These are phyloP conservation scores for Aphidoletes aphidimyza DNA, from an alignment of 2,888 invertebrate species.

Conservation along the genomic window DNA sequence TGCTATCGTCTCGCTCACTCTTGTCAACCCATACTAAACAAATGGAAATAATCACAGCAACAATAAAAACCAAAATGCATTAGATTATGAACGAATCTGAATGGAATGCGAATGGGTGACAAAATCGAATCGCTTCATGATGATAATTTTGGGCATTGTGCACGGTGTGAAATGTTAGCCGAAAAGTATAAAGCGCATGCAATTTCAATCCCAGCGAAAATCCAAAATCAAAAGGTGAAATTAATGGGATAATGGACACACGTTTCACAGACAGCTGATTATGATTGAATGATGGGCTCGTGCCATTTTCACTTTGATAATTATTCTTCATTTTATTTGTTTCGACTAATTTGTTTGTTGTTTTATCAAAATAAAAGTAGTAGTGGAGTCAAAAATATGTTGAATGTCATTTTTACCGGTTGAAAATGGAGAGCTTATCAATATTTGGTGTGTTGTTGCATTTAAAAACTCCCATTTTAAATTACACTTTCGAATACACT, in stretches of 20 bases:
- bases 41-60: slow-evolving; percentile 30
- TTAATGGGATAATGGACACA: slow-evolving; percentile 25
- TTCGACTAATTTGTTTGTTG: background rate
- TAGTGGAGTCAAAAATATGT: too few species aligned
- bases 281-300: slow-evolving; percentile 23
- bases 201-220: too few species aligned
- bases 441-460: too few species aligned
- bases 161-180: slow-evolving; percentile 40
- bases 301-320: background rate
- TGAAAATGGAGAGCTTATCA: too few species aligned
- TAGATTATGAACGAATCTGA: slow-evolving; percentile 29
- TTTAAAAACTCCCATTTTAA: background rate
- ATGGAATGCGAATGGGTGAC: slow-evolving; percentile 39
- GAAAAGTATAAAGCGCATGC: too few species aligned
- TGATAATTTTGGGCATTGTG: background rate
- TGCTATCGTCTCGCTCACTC: background rate
- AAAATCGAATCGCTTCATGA: slow-evolving; percentile 13
- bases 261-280: background rate
- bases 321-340: background rate
- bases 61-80: slow-evolving; percentile 49
- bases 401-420: too few species aligned
- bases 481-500: background rate
- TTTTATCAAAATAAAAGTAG: too few species aligned
- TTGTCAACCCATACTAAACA: background rate
- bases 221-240: background rate